Evolutionary conservation across 2,888 invertebrate genomes (phyloP).

Genomic region (Xestia rhomboidea): DNA sequence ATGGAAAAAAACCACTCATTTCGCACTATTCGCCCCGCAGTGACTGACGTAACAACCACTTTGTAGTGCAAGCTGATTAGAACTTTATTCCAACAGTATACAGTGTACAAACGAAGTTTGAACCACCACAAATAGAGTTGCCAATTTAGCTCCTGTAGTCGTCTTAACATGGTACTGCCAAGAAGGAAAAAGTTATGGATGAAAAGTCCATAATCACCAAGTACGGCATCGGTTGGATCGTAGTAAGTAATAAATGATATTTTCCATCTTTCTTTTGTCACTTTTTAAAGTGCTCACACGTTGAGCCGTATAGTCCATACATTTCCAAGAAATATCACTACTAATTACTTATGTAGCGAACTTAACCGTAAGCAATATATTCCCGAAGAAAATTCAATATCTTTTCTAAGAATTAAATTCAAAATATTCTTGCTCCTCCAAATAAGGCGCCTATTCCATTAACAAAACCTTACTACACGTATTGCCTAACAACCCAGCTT

Average conservation of each 20-base stretch:
- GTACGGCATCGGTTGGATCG: not conserved
- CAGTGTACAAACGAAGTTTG: too few species aligned
- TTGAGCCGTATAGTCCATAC: not conserved
- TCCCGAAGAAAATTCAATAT: not conserved
- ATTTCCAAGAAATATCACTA: not conserved
- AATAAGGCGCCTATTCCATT: constrained; percentile 29
- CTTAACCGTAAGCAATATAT: not conserved
- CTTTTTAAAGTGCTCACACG: not conserved
- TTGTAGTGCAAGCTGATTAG: too few species aligned
- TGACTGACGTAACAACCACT: too few species aligned
- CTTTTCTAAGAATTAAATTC: not conserved
- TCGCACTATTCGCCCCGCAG: too few species aligned
- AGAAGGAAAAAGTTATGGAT: not conserved
- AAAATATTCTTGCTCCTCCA: not conserved
- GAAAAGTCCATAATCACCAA: not conserved
- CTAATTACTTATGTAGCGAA: not conserved
- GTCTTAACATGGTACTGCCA: not conserved
- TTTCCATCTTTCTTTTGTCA: not conserved
- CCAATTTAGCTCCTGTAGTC: too few species aligned
- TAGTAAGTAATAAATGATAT: not conserved
- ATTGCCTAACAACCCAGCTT: constrained; percentile 41
- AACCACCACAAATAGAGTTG: too few species aligned
- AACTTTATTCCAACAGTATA: too few species aligned
- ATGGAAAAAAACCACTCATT: too few species aligned
- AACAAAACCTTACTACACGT: constrained; percentile 12